These are phyloP conservation scores for Myotis brandtii DNA, from an alignment of 2,113 vertebrate genomes.

Conservation along the genomic window DNA sequence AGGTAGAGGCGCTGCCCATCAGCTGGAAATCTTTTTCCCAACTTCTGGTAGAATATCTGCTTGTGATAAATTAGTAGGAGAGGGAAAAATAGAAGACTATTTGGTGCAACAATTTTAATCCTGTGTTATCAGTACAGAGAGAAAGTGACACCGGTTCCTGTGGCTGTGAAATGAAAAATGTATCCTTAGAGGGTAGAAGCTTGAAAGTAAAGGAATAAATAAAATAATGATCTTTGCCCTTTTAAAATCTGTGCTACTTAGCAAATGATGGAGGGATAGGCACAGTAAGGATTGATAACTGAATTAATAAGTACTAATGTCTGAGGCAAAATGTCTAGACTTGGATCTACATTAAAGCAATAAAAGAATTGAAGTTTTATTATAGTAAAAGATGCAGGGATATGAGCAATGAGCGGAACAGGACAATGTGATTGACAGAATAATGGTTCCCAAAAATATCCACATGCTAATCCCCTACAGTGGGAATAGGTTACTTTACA, in stretches of 20 bases:
- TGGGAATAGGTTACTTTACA: background rate
- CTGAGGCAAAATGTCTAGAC: background rate
- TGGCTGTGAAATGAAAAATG: constrained; percentile 80
- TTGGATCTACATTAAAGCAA: background rate
- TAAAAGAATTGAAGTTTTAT: background rate
- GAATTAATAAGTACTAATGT: constrained; percentile 58
- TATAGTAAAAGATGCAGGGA: background rate
- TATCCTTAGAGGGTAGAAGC: constrained; percentile 65
- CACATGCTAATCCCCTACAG: background rate
- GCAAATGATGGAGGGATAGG: constrained; percentile 10
- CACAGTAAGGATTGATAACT: background rate
- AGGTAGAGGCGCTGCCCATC: constrained; percentile 86
- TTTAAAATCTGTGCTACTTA: constrained; percentile 54
- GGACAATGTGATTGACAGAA: background rate
- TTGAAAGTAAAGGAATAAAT: constrained; percentile 78
- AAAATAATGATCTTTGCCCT: constrained; percentile 64
- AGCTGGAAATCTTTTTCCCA: constrained; percentile 83
- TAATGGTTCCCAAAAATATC: background rate
- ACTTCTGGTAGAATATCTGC: constrained; percentile 84
- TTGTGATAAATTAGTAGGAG: constrained; percentile 85
- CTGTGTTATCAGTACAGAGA: constrained; percentile 81
- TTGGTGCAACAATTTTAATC: constrained; percentile 86
- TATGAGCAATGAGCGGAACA: background rate
- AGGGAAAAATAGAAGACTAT: constrained; percentile 80
- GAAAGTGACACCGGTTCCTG: constrained; percentile 81